Evolutionary conservation across 2,113 vertebrate species (phyloP), one percentile per base, ranked within the genome.

Genomic region (Machaerirhynchus nigripectus): DNA sequence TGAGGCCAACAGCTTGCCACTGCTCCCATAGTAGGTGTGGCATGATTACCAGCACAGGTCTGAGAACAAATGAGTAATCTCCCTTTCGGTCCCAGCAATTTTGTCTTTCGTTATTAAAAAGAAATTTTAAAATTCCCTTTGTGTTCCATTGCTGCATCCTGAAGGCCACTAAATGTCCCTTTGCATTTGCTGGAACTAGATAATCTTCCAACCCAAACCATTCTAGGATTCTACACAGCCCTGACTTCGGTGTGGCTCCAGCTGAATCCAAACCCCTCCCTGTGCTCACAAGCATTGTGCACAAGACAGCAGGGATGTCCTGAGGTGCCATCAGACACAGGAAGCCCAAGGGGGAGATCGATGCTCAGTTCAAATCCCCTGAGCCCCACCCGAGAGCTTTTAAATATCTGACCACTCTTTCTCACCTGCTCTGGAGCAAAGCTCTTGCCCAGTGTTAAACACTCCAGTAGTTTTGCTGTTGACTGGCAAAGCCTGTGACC

Each of bases 51-150:
- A 94, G 10, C 52, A 70, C 26, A 87, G 78, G 74, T 74, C 84
- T 91, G 5, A 71, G 81, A 90, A 87, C 63, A 89, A 93, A 85
- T 76, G 84, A 65, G 53, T 95, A 83, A 91, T 85, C 93, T 77
- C 70, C 61, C 50, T 73, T 91, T 91, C 91, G 80, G 49, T 9
- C 44, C 18, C 64, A 40, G 61, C 21, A 78, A 42, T 71, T 89
- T 59, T 5, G 1, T 35, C 30, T 69, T 91, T 73, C 11, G 0
- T 69, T 60, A 56, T 50, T 61, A 3, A 73, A 82, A 73, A 61
- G 16, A 44, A 44, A 44, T 44, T 7, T 44, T 52, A 14, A 15
- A 24, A 63, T 47, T 28, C 16, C 20, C 40, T 63, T 83, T 79
- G 31, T 4, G 1, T 56, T 64, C 15, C 53, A 18, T 61, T 3